A percentile compares a stretch with the other conserved stretches of the same genome.
Conservation (phyloP, 1,140 invertebrate genomes). For the Probaryconus sp. region DNA sequence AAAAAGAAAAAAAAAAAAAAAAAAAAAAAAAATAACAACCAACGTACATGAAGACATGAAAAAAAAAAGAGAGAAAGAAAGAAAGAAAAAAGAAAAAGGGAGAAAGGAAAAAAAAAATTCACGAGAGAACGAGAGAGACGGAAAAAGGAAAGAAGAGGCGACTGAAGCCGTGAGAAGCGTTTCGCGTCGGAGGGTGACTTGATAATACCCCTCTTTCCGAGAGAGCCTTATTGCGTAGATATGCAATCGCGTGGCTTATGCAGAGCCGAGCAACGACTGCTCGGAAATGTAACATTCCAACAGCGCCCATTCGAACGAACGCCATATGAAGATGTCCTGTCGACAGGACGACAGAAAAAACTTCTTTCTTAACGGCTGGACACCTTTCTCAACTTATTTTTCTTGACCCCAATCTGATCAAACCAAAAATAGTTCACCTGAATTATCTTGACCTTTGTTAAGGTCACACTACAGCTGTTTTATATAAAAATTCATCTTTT, state of each 20-base stretch:
- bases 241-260: slow-evolving; percentile 62
- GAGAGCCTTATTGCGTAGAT: slow-evolving; percentile 52
- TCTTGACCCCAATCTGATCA: too few relatives aligned
- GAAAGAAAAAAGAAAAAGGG: slow-evolving; percentile 6
- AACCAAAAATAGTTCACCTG: too few relatives aligned
- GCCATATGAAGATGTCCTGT: slow-evolving; percentile 30
- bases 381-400: too few relatives aligned
- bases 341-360: too few relatives aligned
- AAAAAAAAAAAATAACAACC: too few relatives aligned
- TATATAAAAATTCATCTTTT: too few relatives aligned
- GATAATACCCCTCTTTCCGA: slow-evolving; percentile 57
- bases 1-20: too few relatives aligned
- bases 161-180: slow-evolving; percentile 62
- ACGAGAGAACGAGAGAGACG: slow-evolving; percentile 14
- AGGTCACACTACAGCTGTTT: too few relatives aligned
- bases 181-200: slow-evolving; percentile 64
- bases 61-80: slow-evolving; percentile 11
- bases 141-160: slow-evolving; percentile 23
- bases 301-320: slow-evolving; percentile 26
- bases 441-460: too few relatives aligned
- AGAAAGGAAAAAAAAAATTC: slow-evolving; percentile 6
- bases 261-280: slow-evolving; percentile 45
- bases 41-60: neutral
- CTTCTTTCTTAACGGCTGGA: too few relatives aligned
- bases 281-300: slow-evolving; percentile 59